Conservation (phyloP, 1,140 invertebrate genomes). For the Brachionus angularis region DNA sequence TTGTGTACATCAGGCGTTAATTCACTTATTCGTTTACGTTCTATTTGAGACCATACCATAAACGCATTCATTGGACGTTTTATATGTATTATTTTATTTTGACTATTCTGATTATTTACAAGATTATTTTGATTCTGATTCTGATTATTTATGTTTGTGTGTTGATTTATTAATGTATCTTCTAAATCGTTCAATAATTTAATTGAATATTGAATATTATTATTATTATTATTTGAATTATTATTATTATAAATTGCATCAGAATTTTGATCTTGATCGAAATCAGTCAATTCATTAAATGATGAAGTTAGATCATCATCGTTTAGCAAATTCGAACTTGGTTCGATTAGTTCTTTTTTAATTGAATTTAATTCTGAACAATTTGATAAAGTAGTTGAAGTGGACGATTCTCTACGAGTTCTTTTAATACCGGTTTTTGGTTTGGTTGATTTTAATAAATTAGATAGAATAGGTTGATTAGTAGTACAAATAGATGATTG, state of each 20-base stretch:
- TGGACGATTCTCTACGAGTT: background rate
- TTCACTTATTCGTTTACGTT: background rate
- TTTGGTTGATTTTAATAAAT: no score
- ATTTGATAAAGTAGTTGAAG: background rate
- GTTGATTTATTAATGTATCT: background rate
- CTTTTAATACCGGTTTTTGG: no score
- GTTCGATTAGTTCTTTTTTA: background rate
- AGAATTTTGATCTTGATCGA: constrained; percentile 5
- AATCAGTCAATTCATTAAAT: constrained; percentile 10
- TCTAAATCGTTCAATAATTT: constrained; percentile 22
- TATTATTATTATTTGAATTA: no score
- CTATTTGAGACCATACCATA: constrained; percentile 57
- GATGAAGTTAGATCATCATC: constrained; percentile 6
- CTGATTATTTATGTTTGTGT: background rate
- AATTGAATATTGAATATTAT: no score
- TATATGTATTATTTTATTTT: no score
- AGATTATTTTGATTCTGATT: no score
- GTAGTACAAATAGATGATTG: no score
- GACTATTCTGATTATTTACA: no score
- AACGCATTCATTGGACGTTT: constrained; percentile 98
- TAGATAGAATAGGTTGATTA: no score
- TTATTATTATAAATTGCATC: constrained; percentile 2
- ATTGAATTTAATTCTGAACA: background rate
- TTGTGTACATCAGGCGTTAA: constrained; percentile 11
- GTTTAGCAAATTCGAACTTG: background rate